Base-by-base conservation (phyloP, 1,140 invertebrate species). In the Apis laboriosa region DNA sequence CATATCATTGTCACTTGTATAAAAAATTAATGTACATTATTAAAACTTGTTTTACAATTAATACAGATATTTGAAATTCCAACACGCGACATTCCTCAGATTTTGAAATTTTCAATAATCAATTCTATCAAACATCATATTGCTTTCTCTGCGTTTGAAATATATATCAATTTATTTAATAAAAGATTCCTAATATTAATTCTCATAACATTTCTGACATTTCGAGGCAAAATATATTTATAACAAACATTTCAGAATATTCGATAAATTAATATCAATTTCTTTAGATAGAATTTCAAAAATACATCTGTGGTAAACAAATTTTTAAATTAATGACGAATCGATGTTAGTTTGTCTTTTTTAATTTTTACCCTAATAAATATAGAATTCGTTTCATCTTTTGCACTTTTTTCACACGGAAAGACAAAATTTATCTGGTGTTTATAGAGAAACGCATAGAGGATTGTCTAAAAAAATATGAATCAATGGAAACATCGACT, bases 401-500 rank as follows among this genome's bases (percentile, higher is more conserved):
- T 34, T 4, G 34, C 34, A 43, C 0, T 5, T 7, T 43, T 43
- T 43, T 43, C 34, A 43, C 2, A 43, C 34, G 34, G 4, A 24
- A 19, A 19, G 13, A 28, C 12, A 51, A 53, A 71, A 71, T 51
- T n/a, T 17, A 11, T n/a, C 34, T 17, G 11, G 11, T 49, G 28
- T 75, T 24, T 51, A 28, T 15, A 43, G 5, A 21, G 34, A 0
- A 64, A 28, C 13, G 34, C 34, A 7, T 43, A 28, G 63, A 7
- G 15, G 24, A 56, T 61, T 24, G 58, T 61, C 43, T 61, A 64
- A 53, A 71, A 72, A 72, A 21, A 28, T 53, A 53, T 60, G 58
- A 63, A 71, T 61, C 77, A 61, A 79, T 60, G 67, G n/a, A 71
- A 61, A 58, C 55, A 70, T 24, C 76, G 28, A 56, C 24, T 55